Base-by-base conservation (phyloP, 2,888 invertebrate genomes). In the Tenthredo mesomela region DNA sequence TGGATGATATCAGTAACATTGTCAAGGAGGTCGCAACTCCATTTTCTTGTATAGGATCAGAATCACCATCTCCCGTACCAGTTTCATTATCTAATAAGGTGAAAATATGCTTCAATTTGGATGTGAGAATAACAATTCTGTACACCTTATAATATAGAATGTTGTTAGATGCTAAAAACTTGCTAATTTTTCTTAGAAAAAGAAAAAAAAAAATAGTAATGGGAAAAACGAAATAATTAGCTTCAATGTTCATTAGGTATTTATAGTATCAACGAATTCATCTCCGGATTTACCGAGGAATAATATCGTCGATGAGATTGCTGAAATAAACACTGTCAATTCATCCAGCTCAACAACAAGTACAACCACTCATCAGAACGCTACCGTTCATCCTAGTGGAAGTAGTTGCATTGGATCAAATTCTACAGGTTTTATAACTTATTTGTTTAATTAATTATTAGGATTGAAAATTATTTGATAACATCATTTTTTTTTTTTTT, bases 211-310 rank as follows among this genome's bases (percentile, higher is more conserved):
- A 33, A 33, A 2, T 29, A 33, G 2, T 43, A 12, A 43, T 7
- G 15, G 18, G 33, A 33, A 3, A 37, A 37, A 3, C 4, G 33
- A 40, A 7, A 29, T 80, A 67, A 67, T 15, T 12, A 0, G 29
- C 33, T 50, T 67, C n/a, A 47, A 47, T 67, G 54, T 77, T 43
- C 18, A 65, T 12, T 29, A 89, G 89, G 86, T 89, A 82, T 15
- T 89, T 85, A 85, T 89, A 58, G 80, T 89, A 70, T 87, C 89
- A 33, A 82, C 89, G 18, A 87, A 82, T 85, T 85, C 88, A 4
- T 29, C 84, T 25, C n/a, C 54, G 47, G 86, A 86, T 25, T 43
- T 84, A 25, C n/a, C 85, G 18, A 88, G 86, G 78, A 86, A 88
- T 47, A 71, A 21, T 67, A 65, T 58, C 21, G 33, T 77, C 25